These are phyloP conservation scores for Moxostoma hubbsi DNA, from an alignment of 2,797 vertebrate genomes.

Conservation along the genomic window DNA sequence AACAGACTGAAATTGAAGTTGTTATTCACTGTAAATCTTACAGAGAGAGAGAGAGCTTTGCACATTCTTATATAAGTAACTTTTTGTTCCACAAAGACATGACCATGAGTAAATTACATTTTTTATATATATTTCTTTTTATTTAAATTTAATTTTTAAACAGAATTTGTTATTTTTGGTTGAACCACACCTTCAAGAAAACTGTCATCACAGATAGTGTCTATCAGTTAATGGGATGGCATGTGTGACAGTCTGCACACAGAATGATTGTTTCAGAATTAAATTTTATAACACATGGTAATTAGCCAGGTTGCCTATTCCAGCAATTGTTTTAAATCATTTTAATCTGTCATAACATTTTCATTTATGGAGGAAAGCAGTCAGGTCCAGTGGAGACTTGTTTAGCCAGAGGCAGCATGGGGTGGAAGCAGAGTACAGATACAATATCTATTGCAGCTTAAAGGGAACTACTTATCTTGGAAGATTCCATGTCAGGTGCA, in stretches of 20 bases:
- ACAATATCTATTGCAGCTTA: not conserved
- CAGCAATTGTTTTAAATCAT: too few species aligned
- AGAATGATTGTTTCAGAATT: not conserved
- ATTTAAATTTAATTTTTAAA: too few species aligned
- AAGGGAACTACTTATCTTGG: not conserved
- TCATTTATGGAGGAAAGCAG: slow-evolving; percentile 6
- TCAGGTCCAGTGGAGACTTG: not conserved
- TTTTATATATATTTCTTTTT: too few species aligned
- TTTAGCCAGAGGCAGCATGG: not conserved
- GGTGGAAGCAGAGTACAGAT: not conserved
- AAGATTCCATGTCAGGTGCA: not conserved
- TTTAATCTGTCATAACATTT: slow-evolving; percentile 19
- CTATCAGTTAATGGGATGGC: not conserved
- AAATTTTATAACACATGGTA: not conserved
- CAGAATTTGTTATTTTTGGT: too few species aligned
- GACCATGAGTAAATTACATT: too few species aligned
- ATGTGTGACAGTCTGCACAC: not conserved
- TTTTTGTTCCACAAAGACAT: too few species aligned
- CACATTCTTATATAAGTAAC: too few species aligned
- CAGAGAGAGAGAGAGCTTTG: too few species aligned
- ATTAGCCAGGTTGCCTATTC: not conserved
- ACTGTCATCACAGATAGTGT: not conserved
- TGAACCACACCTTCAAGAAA: not conserved
- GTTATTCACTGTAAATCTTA: too few species aligned
- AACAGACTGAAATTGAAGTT: too few species aligned